Evolutionary conservation across 2,888 invertebrate genomes (phyloP).

Genomic region (Torymus auratus): DNA sequence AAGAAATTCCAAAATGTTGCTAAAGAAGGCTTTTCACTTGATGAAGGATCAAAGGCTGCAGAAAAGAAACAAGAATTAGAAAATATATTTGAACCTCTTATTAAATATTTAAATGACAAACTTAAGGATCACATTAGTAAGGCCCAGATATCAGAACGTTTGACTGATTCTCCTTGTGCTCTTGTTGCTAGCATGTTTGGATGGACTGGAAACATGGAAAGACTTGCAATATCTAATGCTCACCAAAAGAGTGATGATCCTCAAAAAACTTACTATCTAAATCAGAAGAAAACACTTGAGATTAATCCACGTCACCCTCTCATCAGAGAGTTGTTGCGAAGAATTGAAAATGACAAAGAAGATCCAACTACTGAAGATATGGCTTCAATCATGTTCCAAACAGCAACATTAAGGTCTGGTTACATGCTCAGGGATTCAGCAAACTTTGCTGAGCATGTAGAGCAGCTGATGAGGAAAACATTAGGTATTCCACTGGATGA

Average conservation of each 20-base stretch:
- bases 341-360: constrained; percentile 87
- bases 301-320: constrained; percentile 98
- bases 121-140: constrained; percentile 88
- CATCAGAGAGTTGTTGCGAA: constrained; percentile 91
- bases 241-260: constrained; percentile 97
- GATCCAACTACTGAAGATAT: constrained; percentile 89
- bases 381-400: constrained; percentile 93
- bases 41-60: constrained; percentile 82
- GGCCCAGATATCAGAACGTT: constrained; percentile 90
- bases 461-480: constrained; percentile 89
- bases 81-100: constrained; percentile 90
- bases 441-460: constrained; percentile 93
- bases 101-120: constrained; percentile 92
- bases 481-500: constrained; percentile 89
- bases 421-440: constrained; percentile 91
- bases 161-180: constrained; percentile 95
- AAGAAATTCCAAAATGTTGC: constrained; percentile 99
- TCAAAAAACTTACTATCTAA: constrained; percentile 91
- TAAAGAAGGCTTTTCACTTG: constrained; percentile 95
- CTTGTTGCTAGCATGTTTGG: constrained; percentile 97
- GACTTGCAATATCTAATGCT: constrained; percentile 95
- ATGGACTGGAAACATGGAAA: constrained; percentile 99
- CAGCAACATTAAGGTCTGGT: constrained; percentile 96
- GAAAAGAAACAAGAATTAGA: constrained; percentile 87
- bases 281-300: constrained; percentile 97